Evolutionary conservation across 2,888 invertebrate genomes (phyloP).

Genomic region (Drosophila macrothrix): DNA sequence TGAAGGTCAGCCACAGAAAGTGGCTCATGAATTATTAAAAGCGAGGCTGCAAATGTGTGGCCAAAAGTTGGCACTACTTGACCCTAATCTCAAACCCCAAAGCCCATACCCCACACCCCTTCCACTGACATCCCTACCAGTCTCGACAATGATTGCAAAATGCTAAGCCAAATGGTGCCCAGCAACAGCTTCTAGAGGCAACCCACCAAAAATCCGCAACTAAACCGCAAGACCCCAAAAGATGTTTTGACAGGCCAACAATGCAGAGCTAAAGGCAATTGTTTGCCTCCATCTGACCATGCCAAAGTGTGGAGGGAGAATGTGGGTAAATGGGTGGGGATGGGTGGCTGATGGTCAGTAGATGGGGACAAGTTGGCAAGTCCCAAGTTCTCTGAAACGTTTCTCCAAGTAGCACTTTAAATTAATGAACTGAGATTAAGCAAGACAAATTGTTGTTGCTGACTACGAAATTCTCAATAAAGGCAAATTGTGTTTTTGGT

Average conservation of each 20-base stretch:
- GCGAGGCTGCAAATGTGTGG: slow-evolving; percentile 37
- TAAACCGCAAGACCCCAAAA: slow-evolving; percentile 51
- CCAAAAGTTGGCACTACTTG: slow-evolving; percentile 53
- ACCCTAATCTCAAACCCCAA: slow-evolving; percentile 62
- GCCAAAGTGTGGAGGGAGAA: neutral
- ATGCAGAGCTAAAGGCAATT: slow-evolving; percentile 25
- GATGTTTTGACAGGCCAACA: slow-evolving; percentile 62
- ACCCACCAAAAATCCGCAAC: slow-evolving; percentile 1
- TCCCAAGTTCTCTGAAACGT: slow-evolving; percentile 11
- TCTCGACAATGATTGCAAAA: slow-evolving; percentile 63
- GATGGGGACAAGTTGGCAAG: slow-evolving; percentile 2
- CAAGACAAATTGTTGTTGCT: slow-evolving; percentile 76
- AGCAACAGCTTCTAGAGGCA: neutral
- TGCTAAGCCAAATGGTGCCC: slow-evolving; percentile 66
- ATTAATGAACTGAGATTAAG: slow-evolving; percentile 81
- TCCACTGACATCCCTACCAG: no score
- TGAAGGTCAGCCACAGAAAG: slow-evolving; percentile 72
- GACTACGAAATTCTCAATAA: slow-evolving; percentile 52
- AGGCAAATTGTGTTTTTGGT: slow-evolving; percentile 71
- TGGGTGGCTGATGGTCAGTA: neutral
- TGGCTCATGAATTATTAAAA: slow-evolving; percentile 77
- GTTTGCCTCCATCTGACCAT: slow-evolving; percentile 22
- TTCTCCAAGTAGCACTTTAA: slow-evolving; percentile 74
- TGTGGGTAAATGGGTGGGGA: neutral
- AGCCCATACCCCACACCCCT: slow-evolving; percentile 2